Percentiles rank a stretch among this genome's conserved stretches.
Evolutionary conservation across 2,888 invertebrate genomes (phyloP).

Genomic region (Drosophila crucigera): DNA sequence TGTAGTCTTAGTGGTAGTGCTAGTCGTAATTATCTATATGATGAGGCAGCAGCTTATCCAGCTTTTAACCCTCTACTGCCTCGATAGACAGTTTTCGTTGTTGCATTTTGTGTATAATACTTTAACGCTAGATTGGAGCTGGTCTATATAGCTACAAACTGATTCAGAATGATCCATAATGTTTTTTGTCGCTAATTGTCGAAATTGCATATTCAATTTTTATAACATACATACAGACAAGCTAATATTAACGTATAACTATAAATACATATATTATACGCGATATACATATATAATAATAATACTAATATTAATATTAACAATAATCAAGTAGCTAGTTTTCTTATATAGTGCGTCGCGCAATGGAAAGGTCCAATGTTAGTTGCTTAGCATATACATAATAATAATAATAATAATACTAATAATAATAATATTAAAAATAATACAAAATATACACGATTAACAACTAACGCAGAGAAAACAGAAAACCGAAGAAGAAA

Average conservation of each 20-base stretch:
- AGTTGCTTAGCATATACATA: slow-evolving; percentile 81
- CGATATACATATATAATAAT: slow-evolving; percentile 41
- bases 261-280: slow-evolving; percentile 42
- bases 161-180: slow-evolving; percentile 6
- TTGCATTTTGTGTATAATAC: slow-evolving; percentile 67
- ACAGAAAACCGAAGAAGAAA: slow-evolving; percentile 18
- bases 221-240: slow-evolving; percentile 47
- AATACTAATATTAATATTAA: slow-evolving; percentile 50
- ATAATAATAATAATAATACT: slow-evolving; percentile 41
- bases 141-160: slow-evolving; percentile 13
- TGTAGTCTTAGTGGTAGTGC: slow-evolving; percentile 69
- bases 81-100: slow-evolving; percentile 51
- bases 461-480: slow-evolving; percentile 27
- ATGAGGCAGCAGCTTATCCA: slow-evolving; percentile 65
- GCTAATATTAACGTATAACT: slow-evolving; percentile 41
- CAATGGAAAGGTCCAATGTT: slow-evolving; percentile 81
- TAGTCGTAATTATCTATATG: slow-evolving; percentile 67
- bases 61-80: slow-evolving; percentile 50
- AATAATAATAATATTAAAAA: slow-evolving; percentile 2
- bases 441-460: slow-evolving; percentile 23
- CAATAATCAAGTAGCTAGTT: slow-evolving; percentile 79
- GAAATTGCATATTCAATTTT: slow-evolving; percentile 49
- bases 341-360: slow-evolving; percentile 82
- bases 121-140: slow-evolving; percentile 48
- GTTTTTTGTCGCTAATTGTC: slow-evolving; percentile 35